phyloP scores from a whole-genome alignment of 2,797 vertebrate species.

The Echiichthys vipera region DNA sequence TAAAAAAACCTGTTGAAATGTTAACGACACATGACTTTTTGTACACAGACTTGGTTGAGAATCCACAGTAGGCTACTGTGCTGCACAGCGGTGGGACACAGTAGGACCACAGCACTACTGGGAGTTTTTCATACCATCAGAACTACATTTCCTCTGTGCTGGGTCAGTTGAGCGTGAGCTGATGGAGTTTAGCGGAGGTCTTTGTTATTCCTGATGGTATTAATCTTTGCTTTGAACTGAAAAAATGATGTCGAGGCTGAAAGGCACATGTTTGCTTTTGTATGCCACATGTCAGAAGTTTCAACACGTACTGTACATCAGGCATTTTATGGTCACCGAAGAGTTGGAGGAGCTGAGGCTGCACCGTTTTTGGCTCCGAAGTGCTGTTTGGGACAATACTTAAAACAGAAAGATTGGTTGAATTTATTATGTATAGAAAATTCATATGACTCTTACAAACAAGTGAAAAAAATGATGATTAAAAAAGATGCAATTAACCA shows the following conservation, averaged over 20 bases:
- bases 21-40: constrained; percentile 64
- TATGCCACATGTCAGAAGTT: constrained; percentile 58
- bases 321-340: constrained; percentile 40
- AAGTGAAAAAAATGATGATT: background rate
- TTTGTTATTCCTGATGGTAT: constrained; percentile 68
- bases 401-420: background rate
- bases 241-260: constrained; percentile 46
- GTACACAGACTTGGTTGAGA: constrained; percentile 35
- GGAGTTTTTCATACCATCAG: constrained; percentile 46
- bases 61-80: constrained; percentile 66
- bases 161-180: constrained; percentile 60
- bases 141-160: constrained; percentile 68
- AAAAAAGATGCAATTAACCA: background rate
- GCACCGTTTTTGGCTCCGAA: background rate
- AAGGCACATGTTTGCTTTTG: constrained; percentile 62
- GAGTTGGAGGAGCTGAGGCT: constrained; percentile 6
- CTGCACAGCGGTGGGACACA: constrained; percentile 30
- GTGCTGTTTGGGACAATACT: background rate
- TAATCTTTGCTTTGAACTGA: constrained; percentile 71
- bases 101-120: constrained; percentile 30
- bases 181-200: constrained; percentile 52
- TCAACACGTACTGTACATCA: constrained; percentile 40
- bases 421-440: background rate
- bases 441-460: background rate
- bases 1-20: constrained; percentile 76